phyloP scores from a whole-genome alignment of 2,113 vertebrate genomes.

The Melanocharis versteri region DNA sequence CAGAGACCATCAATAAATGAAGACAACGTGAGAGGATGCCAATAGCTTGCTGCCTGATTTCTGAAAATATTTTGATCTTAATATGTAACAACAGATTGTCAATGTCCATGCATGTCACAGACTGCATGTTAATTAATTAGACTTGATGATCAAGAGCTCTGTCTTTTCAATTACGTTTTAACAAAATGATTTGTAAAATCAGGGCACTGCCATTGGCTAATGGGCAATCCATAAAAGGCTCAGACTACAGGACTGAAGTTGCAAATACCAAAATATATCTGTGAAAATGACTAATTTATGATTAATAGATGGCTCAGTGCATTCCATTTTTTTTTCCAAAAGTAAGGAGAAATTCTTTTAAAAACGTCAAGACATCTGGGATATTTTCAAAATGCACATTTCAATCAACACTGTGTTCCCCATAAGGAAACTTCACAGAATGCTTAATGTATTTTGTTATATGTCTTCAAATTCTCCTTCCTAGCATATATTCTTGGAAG shows the following conservation, averaged over 20 bases:
- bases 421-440: not conserved
- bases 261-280: not conserved
- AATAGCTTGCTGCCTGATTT: slow-evolving; percentile 23
- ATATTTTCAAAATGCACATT: not conserved
- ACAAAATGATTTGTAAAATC: slow-evolving; percentile 20
- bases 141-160: slow-evolving; percentile 33
- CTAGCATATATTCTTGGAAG: not conserved
- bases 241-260: not conserved
- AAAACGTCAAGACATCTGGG: not conserved
- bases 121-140: slow-evolving; percentile 50
- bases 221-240: not conserved
- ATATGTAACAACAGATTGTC: slow-evolving; percentile 48
- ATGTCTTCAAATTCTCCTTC: not conserved
- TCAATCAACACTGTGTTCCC: not conserved
- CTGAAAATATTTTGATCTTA: slow-evolving; percentile 50
- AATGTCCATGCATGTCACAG: not conserved
- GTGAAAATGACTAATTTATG: not conserved
- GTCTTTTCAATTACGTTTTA: slow-evolving; percentile 38
- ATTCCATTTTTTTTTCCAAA: not conserved
- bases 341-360: not conserved
- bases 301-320: not conserved
- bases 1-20: not conserved
- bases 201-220: not conserved
- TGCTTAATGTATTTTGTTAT: not conserved
- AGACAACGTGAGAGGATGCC: slow-evolving; percentile 17